A percentile compares a stretch with the other conserved stretches of the same genome.
Conservation (phyloP, 2,797 vertebrate species). For the Toxotes lorentzi region DNA sequence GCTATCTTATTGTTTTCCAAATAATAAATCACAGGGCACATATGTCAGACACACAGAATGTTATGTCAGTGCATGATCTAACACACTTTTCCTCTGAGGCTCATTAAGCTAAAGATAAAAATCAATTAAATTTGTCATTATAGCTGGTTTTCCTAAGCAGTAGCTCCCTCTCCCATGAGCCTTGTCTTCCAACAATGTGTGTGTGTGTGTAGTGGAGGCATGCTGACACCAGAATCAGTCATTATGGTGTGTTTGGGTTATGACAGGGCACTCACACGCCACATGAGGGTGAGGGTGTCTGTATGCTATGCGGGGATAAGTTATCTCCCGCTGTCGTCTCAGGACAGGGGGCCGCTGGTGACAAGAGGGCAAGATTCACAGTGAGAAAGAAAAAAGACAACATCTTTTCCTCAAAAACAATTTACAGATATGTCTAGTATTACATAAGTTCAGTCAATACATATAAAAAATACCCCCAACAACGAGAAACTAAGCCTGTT, state of each 20-base stretch:
- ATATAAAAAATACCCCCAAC: neutral
- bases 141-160: neutral
- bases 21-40: slow-evolving; percentile 1
- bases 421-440: neutral
- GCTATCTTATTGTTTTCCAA: slow-evolving; percentile 12
- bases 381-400: slow-evolving; percentile 15
- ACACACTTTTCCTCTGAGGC: slow-evolving; percentile 17
- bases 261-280: slow-evolving; percentile 74
- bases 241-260: slow-evolving; percentile 86
- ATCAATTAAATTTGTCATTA: slow-evolving; percentile 31
- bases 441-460: neutral
- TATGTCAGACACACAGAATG: neutral
- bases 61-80: slow-evolving; percentile 22
- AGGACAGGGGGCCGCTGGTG: slow-evolving; percentile 49
- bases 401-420: slow-evolving; percentile 7
- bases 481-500: neutral
- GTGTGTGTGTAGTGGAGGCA: slow-evolving; percentile 39
- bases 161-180: slow-evolving; percentile 18
- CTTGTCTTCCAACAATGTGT: slow-evolving; percentile 46
- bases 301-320: slow-evolving; percentile 72
- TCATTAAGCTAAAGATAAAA: slow-evolving; percentile 39
- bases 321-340: slow-evolving; percentile 78
- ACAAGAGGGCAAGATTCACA: slow-evolving; percentile 31
- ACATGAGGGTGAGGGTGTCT: slow-evolving; percentile 82
- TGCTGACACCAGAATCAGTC: slow-evolving; percentile 65